Base-by-base conservation (phyloP, 2,888 invertebrate species). In the Mesochorus sp. region DNA sequence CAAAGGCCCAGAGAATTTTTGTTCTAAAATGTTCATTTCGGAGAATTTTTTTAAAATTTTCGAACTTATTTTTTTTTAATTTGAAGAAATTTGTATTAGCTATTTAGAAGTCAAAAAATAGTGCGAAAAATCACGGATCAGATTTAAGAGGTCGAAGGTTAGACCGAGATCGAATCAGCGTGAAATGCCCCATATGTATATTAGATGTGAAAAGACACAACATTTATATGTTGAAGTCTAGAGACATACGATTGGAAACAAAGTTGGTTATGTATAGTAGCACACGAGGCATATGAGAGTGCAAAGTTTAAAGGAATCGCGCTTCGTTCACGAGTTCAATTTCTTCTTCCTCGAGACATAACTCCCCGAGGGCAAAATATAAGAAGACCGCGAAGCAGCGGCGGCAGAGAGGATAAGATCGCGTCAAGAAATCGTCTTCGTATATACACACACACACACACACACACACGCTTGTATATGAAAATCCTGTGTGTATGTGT, bases 211-310 rank as follows among this genome's bases (percentile, higher is more conserved):
- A 34, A 10, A 34, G 3, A 44, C 6, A 21, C n/a, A n/a, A 39
- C 19, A 37, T 42, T 2, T 47, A 19, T 17, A 19, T 49, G 17
- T 19, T 14, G 42, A 51, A 61, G 59, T 67, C 76, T 67, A 64
- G 51, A 39, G 53, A 64, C 62, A n/a, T n/a, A 21, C 75, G 62
- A 81, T 80, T 62, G 66, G 55, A 70, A 57, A 76, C 72, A 79
- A 81, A 83, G 77, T 75, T 70, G 72, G 44, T n/a, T 24, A 39
- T 26, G 26, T 39, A n/a, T 17, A 82, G 80, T 19, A 47, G 12
- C 37, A 24, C 28, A n/a, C n/a, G n/a, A n/a, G n/a, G n/a, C n/a
- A n/a, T 34, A 64, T 82, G 79, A 82, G 81, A 81, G 67, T 61
- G 57, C 71, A 64, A 34, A 24, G 49, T 37, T 34, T 21, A 37